These are phyloP conservation scores for Benitochromis conjunctus DNA, from an alignment of 2,113 vertebrate genomes.

Conservation along the genomic window DNA sequence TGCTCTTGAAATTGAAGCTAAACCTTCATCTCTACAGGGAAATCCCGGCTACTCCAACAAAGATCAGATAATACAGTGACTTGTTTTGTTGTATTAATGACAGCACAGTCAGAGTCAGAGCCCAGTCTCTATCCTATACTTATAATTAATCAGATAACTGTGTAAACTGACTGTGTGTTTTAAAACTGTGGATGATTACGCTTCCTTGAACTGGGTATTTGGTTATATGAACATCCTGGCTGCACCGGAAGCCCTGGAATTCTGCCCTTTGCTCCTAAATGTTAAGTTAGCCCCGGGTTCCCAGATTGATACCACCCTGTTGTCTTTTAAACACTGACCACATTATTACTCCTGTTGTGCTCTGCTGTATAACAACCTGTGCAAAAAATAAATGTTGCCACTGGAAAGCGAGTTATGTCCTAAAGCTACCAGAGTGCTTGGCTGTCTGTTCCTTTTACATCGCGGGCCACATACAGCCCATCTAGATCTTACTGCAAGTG, in stretches of 20 bases:
- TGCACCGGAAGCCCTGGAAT: not conserved
- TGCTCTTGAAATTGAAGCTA: not conserved
- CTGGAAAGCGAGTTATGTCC: not conserved
- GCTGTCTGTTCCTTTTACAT: not conserved
- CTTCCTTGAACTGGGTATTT: not conserved
- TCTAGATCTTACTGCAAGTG: not conserved
- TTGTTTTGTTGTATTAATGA: not conserved
- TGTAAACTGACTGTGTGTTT: not conserved
- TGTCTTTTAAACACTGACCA: not conserved
- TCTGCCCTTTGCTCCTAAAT: not conserved
- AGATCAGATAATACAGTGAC: not conserved
- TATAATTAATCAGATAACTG: not conserved
- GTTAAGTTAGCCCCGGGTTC: not conserved
- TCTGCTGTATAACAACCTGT: not conserved
- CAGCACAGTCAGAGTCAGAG: not conserved
- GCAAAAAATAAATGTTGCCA: not conserved
- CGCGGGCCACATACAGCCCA: fast-evolving
- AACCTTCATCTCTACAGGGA: not conserved
- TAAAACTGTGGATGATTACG: not conserved
- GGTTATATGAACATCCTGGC: not conserved
- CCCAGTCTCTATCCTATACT: not conserved
- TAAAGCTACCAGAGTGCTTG: not conserved
- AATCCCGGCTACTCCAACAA: not conserved
- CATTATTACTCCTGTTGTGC: not conserved
- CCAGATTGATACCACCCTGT: not conserved